phyloP scores from a whole-genome alignment of 1,140 invertebrate species.

The Proales similis region DNA sequence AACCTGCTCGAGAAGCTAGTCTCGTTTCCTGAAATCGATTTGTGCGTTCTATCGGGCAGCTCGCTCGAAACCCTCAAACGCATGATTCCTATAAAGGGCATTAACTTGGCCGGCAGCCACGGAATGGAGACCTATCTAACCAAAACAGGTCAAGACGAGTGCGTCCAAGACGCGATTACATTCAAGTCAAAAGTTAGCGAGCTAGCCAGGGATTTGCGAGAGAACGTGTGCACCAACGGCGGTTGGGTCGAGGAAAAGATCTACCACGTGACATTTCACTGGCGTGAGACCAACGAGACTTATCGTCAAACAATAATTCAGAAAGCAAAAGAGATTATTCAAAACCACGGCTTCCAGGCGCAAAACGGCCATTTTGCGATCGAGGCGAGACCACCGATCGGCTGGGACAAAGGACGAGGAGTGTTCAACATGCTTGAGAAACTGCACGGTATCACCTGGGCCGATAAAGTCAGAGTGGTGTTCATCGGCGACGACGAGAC shows the following conservation, averaged over 20 bases:
- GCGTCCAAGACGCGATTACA: slow-evolving; percentile 54
- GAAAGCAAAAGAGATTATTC: slow-evolving; percentile 15
- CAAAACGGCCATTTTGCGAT: slow-evolving; percentile 67
- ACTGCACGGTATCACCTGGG: slow-evolving; percentile 81
- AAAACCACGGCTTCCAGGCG: slow-evolving; percentile 35
- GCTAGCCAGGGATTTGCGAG: slow-evolving; percentile 69
- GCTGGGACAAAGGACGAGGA: slow-evolving; percentile 81
- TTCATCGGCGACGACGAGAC: slow-evolving; percentile 81
- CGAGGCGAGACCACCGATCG: slow-evolving; percentile 76
- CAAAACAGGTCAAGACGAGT: slow-evolving; percentile 74
- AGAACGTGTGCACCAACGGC: slow-evolving; percentile 73
- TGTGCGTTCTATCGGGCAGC: slow-evolving; percentile 21
- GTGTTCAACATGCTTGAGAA: slow-evolving; percentile 80
- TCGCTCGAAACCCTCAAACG: slow-evolving; percentile 21
- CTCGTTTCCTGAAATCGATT: slow-evolving; percentile 10
- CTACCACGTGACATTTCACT: slow-evolving; percentile 75
- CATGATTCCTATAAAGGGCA: slow-evolving; percentile 7
- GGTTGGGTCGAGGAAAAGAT: slow-evolving; percentile 88
- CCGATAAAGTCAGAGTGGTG: slow-evolving; percentile 77
- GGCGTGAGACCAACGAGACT: slow-evolving; percentile 60
- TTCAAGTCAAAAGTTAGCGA: slow-evolving; percentile 61
- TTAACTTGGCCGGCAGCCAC: slow-evolving; percentile 62
- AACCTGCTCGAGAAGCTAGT: slow-evolving; percentile 19
- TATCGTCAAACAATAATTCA: slow-evolving; percentile 58
- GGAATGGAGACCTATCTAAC: slow-evolving; percentile 79